phyloP scores from a whole-genome alignment of 2,888 invertebrate genomes.

The Odontocolon sp. region DNA sequence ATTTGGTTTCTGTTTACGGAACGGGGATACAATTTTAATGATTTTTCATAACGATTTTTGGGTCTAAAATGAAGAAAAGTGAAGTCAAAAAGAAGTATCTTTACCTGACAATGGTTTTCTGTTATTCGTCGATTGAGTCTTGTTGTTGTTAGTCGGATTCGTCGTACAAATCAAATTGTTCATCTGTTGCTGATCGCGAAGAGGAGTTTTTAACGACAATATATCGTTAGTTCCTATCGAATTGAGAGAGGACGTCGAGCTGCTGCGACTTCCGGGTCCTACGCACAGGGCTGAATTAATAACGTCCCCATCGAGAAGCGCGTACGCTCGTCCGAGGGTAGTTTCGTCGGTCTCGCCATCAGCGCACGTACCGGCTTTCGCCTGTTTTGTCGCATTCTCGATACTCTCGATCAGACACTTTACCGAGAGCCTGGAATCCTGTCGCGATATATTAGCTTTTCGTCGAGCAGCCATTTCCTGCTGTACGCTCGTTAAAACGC shows the following conservation, averaged over 20 bases:
- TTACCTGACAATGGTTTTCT: slow-evolving; percentile 76
- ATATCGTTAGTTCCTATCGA: slow-evolving; percentile 78
- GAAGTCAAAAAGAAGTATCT: neutral
- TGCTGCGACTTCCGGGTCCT: slow-evolving; percentile 84
- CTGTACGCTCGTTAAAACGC: slow-evolving; percentile 82
- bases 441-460: slow-evolving; percentile 82
- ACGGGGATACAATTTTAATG: neutral
- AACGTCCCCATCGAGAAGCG: slow-evolving; percentile 57
- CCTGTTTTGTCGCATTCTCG: slow-evolving; percentile 91
- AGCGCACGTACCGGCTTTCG: slow-evolving; percentile 82
- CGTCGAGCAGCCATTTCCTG: slow-evolving; percentile 84
- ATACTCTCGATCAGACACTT: slow-evolving; percentile 96
- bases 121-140: slow-evolving; percentile 73
- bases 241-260: slow-evolving; percentile 83
- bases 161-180: slow-evolving; percentile 77
- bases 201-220: slow-evolving; percentile 75
- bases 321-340: slow-evolving; percentile 51
- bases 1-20: slow-evolving; percentile 71
- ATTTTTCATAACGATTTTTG: neutral
- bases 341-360: slow-evolving; percentile 55
- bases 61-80: neutral
- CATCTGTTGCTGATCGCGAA: slow-evolving; percentile 78
- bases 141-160: slow-evolving; percentile 77
- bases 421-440: slow-evolving; percentile 92
- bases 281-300: slow-evolving; percentile 61